These are phyloP conservation scores for Eumerus sabulonum DNA, from an alignment of 2,888 invertebrate species.

Conservation along the genomic window DNA sequence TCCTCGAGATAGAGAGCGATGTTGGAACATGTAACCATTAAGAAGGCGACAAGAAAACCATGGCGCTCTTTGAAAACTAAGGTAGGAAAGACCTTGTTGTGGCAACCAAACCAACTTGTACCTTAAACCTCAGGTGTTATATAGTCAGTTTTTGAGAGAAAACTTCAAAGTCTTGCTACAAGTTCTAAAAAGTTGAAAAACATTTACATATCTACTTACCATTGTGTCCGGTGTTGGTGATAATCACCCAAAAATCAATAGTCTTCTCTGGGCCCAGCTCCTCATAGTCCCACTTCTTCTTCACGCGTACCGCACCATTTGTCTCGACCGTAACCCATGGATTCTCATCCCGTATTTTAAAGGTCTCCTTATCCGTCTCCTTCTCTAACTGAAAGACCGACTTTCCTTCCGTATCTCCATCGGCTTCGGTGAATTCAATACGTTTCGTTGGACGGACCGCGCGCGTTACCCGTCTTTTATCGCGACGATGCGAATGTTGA, in stretches of 20 bases:
- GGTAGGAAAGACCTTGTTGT: too few species aligned
- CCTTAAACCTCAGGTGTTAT: too few species aligned
- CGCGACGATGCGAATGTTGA: constrained; percentile 82
- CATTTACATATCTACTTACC: too few species aligned
- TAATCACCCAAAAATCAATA: constrained; percentile 97
- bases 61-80: too few species aligned
- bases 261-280: constrained; percentile 96
- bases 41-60: too few species aligned
- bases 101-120: too few species aligned
- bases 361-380: constrained; percentile 94
- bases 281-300: constrained; percentile 98
- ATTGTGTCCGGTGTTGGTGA: constrained; percentile 92
- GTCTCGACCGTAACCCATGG: constrained; percentile 96
- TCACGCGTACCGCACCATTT: constrained; percentile 94
- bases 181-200: too few species aligned
- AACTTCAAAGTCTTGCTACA: too few species aligned
- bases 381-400: constrained; percentile 94
- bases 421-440: constrained; percentile 94
- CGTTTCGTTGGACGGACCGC: constrained; percentile 97
- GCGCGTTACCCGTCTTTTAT: constrained; percentile 89
- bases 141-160: too few species aligned
- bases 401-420: constrained; percentile 92
- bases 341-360: constrained; percentile 95
- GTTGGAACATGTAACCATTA: too few species aligned
- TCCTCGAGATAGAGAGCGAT: too few species aligned